Percentiles rank a stretch among this genome's conserved stretches.
Conservation (phyloP, 2,113 vertebrate genomes). For the Parus major region DNA sequence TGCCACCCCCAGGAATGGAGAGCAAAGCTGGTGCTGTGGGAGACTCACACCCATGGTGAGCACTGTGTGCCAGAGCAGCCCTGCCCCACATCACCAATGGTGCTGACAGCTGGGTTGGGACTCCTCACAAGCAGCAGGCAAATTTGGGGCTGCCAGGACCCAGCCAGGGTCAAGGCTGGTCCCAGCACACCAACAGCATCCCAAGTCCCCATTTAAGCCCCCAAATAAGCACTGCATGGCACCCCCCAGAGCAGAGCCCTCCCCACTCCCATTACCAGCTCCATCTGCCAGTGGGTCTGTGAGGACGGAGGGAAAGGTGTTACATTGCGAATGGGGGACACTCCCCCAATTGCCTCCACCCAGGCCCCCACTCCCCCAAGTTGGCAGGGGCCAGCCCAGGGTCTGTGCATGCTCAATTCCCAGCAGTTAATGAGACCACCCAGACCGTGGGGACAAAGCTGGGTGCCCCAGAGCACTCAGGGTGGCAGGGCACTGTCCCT, state of each 20-base stretch:
- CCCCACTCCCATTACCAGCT: slow-evolving; percentile 45
- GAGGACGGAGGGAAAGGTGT: slow-evolving; percentile 49
- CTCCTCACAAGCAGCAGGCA: neutral
- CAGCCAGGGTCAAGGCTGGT: neutral
- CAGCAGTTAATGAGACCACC: neutral
- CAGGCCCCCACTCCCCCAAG: rapidly evolving
- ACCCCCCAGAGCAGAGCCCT: neutral
- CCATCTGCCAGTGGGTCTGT: slow-evolving; percentile 60
- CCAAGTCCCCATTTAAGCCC: neutral
- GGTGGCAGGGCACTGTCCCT: neutral
- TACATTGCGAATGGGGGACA: neutral
- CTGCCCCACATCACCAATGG: neutral
- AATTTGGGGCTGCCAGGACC: neutral
- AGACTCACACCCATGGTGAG: neutral
- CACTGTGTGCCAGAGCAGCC: neutral
- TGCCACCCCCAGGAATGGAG: rapidly evolving
- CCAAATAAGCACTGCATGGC: rapidly evolving
- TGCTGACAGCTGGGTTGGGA: rapidly evolving
- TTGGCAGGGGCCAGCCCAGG: neutral
- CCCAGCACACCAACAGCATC: neutral
- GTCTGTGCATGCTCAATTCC: neutral
- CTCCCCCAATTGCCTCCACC: neutral
- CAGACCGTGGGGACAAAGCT: rapidly evolving
- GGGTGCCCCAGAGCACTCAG: neutral
- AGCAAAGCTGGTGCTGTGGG: neutral